Evolutionary conservation across 2,888 invertebrate genomes (phyloP).

Genomic region (Pheosia gnoma): DNA sequence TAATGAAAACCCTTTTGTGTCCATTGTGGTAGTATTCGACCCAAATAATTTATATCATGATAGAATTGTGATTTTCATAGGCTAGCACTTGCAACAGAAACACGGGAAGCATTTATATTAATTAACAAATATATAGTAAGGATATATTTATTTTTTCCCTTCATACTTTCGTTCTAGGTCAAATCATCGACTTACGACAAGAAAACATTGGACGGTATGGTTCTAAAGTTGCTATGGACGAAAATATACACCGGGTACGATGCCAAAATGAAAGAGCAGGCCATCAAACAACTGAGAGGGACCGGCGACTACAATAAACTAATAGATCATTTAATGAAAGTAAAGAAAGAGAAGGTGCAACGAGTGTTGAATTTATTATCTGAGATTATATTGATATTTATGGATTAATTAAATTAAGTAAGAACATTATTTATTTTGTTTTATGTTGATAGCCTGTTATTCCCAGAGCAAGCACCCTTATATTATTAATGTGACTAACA

Average conservation of each 20-base stretch:
- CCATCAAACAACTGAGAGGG: slow-evolving; percentile 58
- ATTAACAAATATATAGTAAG: too few species aligned
- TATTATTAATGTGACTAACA: too few species aligned
- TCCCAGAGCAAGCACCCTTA: too few species aligned
- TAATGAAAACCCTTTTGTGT: too few species aligned
- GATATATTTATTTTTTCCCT: neutral
- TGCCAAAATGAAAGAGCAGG: slow-evolving; percentile 56
- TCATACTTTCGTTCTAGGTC: slow-evolving; percentile 46
- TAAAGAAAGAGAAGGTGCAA: slow-evolving; percentile 62
- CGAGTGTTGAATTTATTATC: slow-evolving; percentile 58
- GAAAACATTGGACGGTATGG: slow-evolving; percentile 68
- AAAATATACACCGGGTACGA: slow-evolving; percentile 64
- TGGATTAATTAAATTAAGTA: slow-evolving; percentile 39
- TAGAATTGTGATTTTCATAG: too few species aligned
- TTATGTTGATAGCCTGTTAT: too few species aligned
- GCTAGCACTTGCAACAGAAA: too few species aligned
- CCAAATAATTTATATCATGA: too few species aligned
- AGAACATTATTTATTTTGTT: neutral
- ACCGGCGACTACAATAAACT: slow-evolving; percentile 64
- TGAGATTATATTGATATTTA: slow-evolving; percentile 63
- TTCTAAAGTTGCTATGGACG: slow-evolving; percentile 70
- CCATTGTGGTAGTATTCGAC: too few species aligned
- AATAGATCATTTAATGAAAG: slow-evolving; percentile 52
- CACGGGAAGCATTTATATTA: too few species aligned
- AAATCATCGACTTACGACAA: slow-evolving; percentile 46